Percentiles rank a stretch among this genome's conserved stretches.
Evolutionary conservation across 2,113 vertebrate genomes (phyloP).

Genomic region (Tringa solitaria): DNA sequence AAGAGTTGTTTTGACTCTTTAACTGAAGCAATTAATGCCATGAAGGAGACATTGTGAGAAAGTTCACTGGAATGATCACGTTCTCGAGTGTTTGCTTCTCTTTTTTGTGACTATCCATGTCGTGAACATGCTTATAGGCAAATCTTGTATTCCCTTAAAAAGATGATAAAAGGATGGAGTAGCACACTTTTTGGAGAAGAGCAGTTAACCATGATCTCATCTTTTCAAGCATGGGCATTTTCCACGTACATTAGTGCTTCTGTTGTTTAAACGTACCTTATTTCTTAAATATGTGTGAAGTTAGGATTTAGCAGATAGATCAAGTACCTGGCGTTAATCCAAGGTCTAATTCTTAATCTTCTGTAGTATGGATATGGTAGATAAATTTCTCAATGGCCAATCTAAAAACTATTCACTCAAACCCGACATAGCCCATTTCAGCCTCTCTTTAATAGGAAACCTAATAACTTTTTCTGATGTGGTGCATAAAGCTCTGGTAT

Average conservation of each 20-base stretch:
- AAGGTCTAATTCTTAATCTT: slow-evolving; percentile 55
- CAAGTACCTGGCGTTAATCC: slow-evolving; percentile 22
- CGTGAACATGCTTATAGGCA: background rate
- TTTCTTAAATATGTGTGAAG: background rate
- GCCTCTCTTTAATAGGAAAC: slow-evolving; percentile 40
- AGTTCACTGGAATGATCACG: background rate
- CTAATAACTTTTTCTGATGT: slow-evolving; percentile 61
- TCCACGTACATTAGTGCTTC: background rate
- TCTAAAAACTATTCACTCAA: slow-evolving; percentile 56
- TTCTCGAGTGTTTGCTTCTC: background rate
- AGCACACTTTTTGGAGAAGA: background rate
- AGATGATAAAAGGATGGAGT: background rate
- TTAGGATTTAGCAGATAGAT: slow-evolving; percentile 5
- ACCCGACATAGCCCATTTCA: slow-evolving; percentile 39
- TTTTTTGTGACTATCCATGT: background rate
- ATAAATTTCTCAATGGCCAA: slow-evolving; percentile 55
- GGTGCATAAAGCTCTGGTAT: slow-evolving; percentile 42
- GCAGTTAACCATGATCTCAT: background rate
- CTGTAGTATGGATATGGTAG: slow-evolving; percentile 41
- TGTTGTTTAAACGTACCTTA: background rate
- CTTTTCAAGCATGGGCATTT: background rate
- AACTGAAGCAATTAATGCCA: background rate
- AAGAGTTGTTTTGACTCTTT: background rate
- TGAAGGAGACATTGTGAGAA: background rate
- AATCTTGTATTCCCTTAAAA: background rate